phyloP scores from a whole-genome alignment of 2,888 invertebrate genomes.

The Omphaloscelis lunosa region DNA sequence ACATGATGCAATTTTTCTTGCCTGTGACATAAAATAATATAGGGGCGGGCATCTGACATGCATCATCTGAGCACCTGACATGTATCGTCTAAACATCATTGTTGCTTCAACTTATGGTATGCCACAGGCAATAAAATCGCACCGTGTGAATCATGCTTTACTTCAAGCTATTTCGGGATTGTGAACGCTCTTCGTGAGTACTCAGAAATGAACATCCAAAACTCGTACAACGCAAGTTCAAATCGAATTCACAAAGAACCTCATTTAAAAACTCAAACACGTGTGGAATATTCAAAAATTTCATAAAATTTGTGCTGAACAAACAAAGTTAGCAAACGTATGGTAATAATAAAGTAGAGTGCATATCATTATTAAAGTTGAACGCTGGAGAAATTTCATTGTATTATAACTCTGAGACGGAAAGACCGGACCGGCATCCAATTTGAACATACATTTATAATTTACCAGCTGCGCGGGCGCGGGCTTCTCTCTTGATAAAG shows the following conservation, averaged over 20 bases:
- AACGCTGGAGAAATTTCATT: conserved; percentile 49
- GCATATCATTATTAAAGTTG: conserved; percentile 48
- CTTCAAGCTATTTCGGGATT: not conserved
- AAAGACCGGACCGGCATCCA: conserved; percentile 36
- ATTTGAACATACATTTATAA: conserved; percentile 50
- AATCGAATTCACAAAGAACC: not conserved
- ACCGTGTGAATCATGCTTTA: not conserved
- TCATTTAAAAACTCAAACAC: conserved; percentile 8
- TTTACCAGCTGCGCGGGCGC: conserved; percentile 25
- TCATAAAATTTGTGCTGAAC: conserved; percentile 7
- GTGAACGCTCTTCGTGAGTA: not conserved
- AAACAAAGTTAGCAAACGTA: conserved; percentile 36
- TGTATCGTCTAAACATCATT: not conserved
- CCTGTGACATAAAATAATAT: not conserved
- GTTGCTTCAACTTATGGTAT: not conserved
- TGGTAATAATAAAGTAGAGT: conserved; percentile 31
- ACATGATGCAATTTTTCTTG: not conserved
- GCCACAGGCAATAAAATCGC: not conserved
- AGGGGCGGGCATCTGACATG: not conserved
- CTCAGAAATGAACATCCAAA: not conserved
- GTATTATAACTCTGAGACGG: conserved; percentile 53
- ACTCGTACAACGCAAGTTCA: not conserved
- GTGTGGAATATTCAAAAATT: conserved; percentile 10
- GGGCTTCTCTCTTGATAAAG: conserved; percentile 8
- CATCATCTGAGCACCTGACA: not conserved